Percentiles rank a stretch among this genome's conserved stretches.
phyloP scores from a whole-genome alignment of 2,888 invertebrate genomes.

The Parascotia fuliginaria region DNA sequence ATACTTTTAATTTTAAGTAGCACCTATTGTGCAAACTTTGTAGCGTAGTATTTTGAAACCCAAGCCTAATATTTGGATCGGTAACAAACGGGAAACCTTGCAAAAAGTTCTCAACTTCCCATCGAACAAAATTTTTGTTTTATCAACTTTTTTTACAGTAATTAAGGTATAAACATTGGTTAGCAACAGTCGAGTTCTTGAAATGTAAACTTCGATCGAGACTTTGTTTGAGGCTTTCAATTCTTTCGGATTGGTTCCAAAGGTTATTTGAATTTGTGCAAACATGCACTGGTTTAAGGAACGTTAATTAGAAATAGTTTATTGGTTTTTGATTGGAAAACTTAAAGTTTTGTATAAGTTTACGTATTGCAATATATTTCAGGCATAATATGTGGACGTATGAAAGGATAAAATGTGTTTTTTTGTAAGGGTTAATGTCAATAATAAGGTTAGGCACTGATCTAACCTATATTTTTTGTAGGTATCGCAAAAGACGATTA shows the following conservation, averaged over 20 bases:
- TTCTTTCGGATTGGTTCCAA: slow-evolving; percentile 30
- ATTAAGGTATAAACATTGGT: slow-evolving; percentile 38
- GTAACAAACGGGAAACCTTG: slow-evolving; percentile 36
- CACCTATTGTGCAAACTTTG: slow-evolving; percentile 24
- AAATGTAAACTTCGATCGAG: slow-evolving; percentile 24
- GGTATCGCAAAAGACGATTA: too few species aligned
- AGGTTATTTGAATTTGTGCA: too few species aligned
- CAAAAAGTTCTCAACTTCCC: slow-evolving; percentile 38
- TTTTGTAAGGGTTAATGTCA: too few species aligned
- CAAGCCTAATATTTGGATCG: slow-evolving; percentile 36
- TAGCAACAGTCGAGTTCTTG: slow-evolving; percentile 21
- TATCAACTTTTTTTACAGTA: slow-evolving; percentile 29
- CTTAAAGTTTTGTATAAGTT: too few species aligned
- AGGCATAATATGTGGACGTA: too few species aligned
- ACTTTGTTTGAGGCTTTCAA: slow-evolving; percentile 24
- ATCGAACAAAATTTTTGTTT: slow-evolving; percentile 19
- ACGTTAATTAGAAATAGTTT: slow-evolving; percentile 1
- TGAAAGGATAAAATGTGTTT: too few species aligned
- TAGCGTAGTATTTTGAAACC: slow-evolving; percentile 30
- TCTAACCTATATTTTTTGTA: too few species aligned
- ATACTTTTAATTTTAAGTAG: slow-evolving; percentile 42
- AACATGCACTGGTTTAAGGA: too few species aligned
- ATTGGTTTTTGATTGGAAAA: too few species aligned
- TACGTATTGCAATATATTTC: too few species aligned
- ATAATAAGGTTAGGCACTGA: too few species aligned